Conservation (phyloP, 2,888 invertebrate genomes). For the Pterobdella sp. region DNA sequence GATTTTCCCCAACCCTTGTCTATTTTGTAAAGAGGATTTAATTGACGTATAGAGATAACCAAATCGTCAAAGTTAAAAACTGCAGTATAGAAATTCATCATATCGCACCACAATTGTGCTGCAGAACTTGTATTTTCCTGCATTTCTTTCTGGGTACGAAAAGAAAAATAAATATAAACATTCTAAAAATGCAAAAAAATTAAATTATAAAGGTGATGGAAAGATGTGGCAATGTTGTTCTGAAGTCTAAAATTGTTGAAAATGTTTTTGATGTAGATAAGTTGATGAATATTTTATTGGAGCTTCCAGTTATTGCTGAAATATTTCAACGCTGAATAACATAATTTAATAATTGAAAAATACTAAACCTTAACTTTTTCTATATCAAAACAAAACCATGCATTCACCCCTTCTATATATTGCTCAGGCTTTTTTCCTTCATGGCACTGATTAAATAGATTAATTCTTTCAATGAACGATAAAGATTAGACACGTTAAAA, state of each 20-base stretch:
- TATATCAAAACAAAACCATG: slow-evolving; percentile 55
- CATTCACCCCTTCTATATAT: slow-evolving; percentile 56
- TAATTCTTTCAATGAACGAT: background rate
- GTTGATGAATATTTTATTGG: background rate
- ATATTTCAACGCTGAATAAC: no score
- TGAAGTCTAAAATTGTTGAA: background rate
- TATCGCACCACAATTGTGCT: slow-evolving; percentile 55
- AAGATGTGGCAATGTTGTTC: background rate
- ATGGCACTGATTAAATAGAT: slow-evolving; percentile 39
- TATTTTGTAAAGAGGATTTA: slow-evolving; percentile 52
- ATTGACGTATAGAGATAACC: slow-evolving; percentile 55
- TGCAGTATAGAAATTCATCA: slow-evolving; percentile 57
- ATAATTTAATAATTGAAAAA: no score
- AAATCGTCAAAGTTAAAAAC: slow-evolving; percentile 54
- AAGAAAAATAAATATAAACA: no score
- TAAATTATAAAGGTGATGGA: no score
- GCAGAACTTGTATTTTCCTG: slow-evolving; percentile 47
- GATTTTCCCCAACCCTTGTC: slow-evolving; percentile 57
- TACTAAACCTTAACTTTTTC: slow-evolving; percentile 25
- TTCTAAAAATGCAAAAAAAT: no score
- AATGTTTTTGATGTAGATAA: background rate
- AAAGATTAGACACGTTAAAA: background rate
- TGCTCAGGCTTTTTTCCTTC: slow-evolving; percentile 43
- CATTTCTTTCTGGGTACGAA: no score
- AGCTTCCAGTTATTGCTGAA: no score